phyloP scores from a whole-genome alignment of 2,888 invertebrate genomes.

The Aricia artaxerxes region DNA sequence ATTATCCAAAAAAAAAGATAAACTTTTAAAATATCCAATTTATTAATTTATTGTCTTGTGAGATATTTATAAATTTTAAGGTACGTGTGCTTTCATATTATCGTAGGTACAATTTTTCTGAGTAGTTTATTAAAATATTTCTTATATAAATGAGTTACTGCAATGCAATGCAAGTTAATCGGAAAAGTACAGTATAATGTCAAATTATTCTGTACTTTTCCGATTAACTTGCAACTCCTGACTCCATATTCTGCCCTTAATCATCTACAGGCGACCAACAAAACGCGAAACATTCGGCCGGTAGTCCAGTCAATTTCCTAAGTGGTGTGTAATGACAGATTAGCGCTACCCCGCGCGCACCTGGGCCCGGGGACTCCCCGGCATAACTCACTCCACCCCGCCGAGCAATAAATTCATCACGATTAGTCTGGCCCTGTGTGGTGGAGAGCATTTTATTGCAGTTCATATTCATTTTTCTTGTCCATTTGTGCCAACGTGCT shows the following conservation, averaged over 20 bases:
- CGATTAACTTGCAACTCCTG: no score
- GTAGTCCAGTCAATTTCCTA: constrained; percentile 57
- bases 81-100: no score
- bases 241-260: not conserved
- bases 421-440: constrained; percentile 58
- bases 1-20: no score
- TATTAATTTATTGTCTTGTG: no score
- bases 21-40: no score
- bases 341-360: constrained; percentile 58
- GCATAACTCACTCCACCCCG: constrained; percentile 57
- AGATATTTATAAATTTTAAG: no score
- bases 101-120: no score
- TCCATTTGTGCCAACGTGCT: not conserved
- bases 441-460: constrained; percentile 38
- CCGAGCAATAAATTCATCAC: constrained; percentile 75
- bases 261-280: not conserved
- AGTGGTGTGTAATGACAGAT: constrained; percentile 74
- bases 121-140: no score
- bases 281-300: constrained; percentile 33
- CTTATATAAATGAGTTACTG: no score
- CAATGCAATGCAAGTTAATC: no score
- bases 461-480: not conserved
- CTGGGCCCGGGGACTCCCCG: constrained; percentile 55
- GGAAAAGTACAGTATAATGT: no score
- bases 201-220: no score